Base-by-base conservation (phyloP, 2,888 invertebrate genomes). In the Agrochola litura region DNA sequence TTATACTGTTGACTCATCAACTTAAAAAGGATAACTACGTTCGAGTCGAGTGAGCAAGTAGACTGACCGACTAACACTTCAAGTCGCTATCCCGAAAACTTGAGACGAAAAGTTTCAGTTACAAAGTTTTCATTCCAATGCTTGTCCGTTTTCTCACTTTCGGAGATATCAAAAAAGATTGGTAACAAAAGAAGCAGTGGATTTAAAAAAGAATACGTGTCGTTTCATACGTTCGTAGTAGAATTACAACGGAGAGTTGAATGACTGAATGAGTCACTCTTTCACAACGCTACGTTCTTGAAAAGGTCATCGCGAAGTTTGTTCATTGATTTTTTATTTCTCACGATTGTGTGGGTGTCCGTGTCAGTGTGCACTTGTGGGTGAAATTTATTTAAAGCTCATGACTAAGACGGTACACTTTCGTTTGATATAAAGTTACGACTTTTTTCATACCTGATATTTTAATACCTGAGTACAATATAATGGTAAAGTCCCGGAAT, bases 201-300 rank as follows among this genome's bases (percentile, higher is more conserved):
- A 89, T 61, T 80, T 0, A 14, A 70, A 88, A 66, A 75, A 49
- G 19, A 68, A 76, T 75, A 37, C 10, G 14, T 64, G 1, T 82
- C 81, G 67, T 63, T 82, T 82, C 71, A 85, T 65, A 65, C 30
- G 25, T n/a, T 68, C 61, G 49, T 81, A 68, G 80, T 80, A 77
- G 81, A 77, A 75, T 46, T 79, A 73, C 80, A 61, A 79, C 70
- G 64, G 71, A 77, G 87, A 90, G 95, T 95, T 95, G 95, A 95
- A 95, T 94, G 95, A 95, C 95, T 95, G 82, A 83, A 81, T 95
- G 95, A 95, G 86, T 95, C 95, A 95, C 77, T 92, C 91, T 93
- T 93, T 93, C 92, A 91, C 92, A 92, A 93, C 92, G 90, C 90
- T 89, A 90, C 92, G 92, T 93, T 93, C 94, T 94, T 95, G 92